Percentiles rank a stretch among this genome's conserved stretches.
Conservation (phyloP, 2,888 invertebrate species). For the Amphipyra berbera region DNA sequence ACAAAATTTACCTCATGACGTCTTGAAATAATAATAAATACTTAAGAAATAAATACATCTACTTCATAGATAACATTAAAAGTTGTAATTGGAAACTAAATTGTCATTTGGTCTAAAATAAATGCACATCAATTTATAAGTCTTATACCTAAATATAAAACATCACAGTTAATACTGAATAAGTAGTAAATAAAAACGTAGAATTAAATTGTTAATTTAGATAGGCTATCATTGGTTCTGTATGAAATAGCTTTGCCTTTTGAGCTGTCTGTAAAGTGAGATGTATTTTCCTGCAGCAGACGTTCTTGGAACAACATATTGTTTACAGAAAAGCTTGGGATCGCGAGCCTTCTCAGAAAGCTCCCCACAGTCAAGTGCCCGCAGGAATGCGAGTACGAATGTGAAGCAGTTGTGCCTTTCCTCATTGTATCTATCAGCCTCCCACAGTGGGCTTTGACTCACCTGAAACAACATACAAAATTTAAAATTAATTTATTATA, state of each 20-base stretch:
- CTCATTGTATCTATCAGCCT: conserved; percentile 92
- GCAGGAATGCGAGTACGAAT: conserved; percentile 95
- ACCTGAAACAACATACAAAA: conserved; percentile 71
- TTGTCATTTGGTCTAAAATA: conserved; percentile 84
- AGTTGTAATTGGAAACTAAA: conserved; percentile 67
- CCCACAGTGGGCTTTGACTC: conserved; percentile 91
- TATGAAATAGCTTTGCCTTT: conserved; percentile 85
- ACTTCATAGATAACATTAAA: conserved; percentile 54
- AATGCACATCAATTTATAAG: conserved; percentile 84
- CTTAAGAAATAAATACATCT: conserved; percentile 54
- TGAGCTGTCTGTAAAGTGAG: conserved; percentile 93
- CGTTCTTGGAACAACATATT: conserved; percentile 95
- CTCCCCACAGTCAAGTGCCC: conserved; percentile 92
- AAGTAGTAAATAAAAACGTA: conserved; percentile 78
- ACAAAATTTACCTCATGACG: conserved; percentile 34
- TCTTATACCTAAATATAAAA: conserved; percentile 81
- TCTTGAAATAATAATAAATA: conserved; percentile 47
- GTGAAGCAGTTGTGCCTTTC: conserved; percentile 95
- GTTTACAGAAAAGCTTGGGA: conserved; percentile 93
- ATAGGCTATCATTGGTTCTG: conserved; percentile 82
- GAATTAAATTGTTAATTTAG: conserved; percentile 59
- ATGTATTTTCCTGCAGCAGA: conserved; percentile 96
- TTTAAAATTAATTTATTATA: background rate
- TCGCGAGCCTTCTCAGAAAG: conserved; percentile 92
- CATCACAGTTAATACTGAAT: conserved; percentile 89